Percentiles rank a stretch among this genome's conserved stretches.
phyloP scores from a whole-genome alignment of 2,888 invertebrate genomes.

The Hyposoter dolosus region DNA sequence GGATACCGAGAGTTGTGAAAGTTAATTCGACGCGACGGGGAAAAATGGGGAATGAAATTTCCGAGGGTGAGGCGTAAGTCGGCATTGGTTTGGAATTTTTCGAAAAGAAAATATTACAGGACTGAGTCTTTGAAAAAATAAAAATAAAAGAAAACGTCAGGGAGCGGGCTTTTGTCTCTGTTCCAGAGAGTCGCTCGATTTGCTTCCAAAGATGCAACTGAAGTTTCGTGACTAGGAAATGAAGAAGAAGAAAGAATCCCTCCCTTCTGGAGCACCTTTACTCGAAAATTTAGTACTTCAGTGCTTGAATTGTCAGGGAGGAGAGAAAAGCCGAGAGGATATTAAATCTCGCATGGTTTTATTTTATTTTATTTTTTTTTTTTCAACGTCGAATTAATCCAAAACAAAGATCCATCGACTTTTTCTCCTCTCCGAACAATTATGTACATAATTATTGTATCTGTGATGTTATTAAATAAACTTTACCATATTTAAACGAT shows the following conservation, averaged over 20 bases:
- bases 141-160: background rate
- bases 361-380: conserved; percentile 2
- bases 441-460: conserved; percentile 84
- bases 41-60: background rate
- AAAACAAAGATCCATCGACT: background rate
- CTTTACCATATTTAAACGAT: conserved; percentile 82
- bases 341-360: background rate
- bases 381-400: conserved; percentile 22
- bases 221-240: conserved; percentile 68
- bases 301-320: conserved; percentile 79
- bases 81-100: conserved; percentile 23
- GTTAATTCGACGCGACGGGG: background rate
- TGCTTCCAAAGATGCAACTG: conserved; percentile 71
- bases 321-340: conserved; percentile 41
- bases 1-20: background rate
- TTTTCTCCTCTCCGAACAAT: conserved; percentile 74
- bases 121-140: background rate
- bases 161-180: conserved; percentile 24
- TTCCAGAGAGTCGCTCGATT: conserved; percentile 51
- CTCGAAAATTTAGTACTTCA: conserved; percentile 79
- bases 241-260: conserved; percentile 43
- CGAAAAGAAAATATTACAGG: background rate
- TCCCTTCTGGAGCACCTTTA: conserved; percentile 76
- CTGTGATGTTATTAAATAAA: conserved; percentile 84
- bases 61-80: background rate